Conservation (phyloP, 2,113 vertebrate genomes). For the Toxotes jaculatrix region DNA sequence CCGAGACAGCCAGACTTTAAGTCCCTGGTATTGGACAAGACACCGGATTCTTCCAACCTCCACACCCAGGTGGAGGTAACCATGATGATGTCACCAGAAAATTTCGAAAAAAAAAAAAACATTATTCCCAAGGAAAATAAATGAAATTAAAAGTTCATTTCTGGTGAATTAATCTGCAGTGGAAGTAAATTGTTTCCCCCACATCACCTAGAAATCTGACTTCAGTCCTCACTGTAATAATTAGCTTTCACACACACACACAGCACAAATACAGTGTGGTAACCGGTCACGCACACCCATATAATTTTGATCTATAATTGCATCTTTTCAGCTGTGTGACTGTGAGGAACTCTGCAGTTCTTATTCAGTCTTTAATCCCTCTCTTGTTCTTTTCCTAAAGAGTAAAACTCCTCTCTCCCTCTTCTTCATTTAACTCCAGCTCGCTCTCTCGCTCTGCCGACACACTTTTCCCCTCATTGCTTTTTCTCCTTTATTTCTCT, state of each 20-base stretch:
- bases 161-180: neutral
- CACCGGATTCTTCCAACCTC: too few relatives aligned
- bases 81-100: too few relatives aligned
- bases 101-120: too few relatives aligned
- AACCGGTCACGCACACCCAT: neutral
- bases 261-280: neutral
- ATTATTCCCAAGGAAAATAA: neutral
- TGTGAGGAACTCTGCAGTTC: neutral
- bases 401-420: too few relatives aligned
- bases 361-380: neutral
- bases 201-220: too few relatives aligned
- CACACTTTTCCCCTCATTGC: neutral
- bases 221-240: neutral
- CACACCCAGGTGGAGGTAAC: too few relatives aligned
- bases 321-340: neutral
- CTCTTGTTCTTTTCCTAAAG: too few relatives aligned
- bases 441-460: neutral
- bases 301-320: neutral
- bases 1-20: too few relatives aligned
- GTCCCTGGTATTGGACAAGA: too few relatives aligned
- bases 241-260: neutral
- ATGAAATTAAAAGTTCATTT: too few relatives aligned
- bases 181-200: neutral
- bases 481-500: neutral
- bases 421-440: neutral